Conservation (phyloP, 1,140 invertebrate species). For the Pseudomyrmex cubaensis region DNA sequence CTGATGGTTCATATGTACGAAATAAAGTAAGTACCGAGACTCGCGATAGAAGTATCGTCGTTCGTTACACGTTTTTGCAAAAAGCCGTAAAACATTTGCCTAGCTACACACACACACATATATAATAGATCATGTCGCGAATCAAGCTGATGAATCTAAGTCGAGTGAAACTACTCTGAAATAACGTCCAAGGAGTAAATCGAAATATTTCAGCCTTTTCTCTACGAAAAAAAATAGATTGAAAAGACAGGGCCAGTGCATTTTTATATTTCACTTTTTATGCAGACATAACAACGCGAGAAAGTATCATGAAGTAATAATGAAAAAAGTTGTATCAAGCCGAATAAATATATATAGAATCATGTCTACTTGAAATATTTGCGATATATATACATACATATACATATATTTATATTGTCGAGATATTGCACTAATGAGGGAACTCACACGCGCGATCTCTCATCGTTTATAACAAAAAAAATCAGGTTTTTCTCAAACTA, state of each 20-base stretch:
- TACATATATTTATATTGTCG: too few relatives aligned
- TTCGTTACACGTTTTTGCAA: slow-evolving; percentile 26
- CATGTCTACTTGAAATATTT: too few relatives aligned
- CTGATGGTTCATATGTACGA: too few relatives aligned
- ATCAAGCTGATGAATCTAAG: neutral
- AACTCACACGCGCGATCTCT: slow-evolving; percentile 22
- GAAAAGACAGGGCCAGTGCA: slow-evolving; percentile 43
- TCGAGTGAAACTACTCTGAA: neutral
- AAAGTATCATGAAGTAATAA: neutral
- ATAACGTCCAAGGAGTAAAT: neutral
- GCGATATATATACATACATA: neutral
- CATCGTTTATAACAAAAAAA: slow-evolving; percentile 40
- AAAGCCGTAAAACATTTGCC: slow-evolving; percentile 35
- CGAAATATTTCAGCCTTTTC: neutral
- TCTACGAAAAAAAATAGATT: slow-evolving; percentile 11
- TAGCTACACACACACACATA: slow-evolving; percentile 18
- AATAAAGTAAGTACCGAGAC: slow-evolving; percentile 17
- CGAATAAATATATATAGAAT: too few relatives aligned
- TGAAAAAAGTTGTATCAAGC: too few relatives aligned
- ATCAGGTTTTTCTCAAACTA: slow-evolving; percentile 6
- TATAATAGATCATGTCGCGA: neutral
- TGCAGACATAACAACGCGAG: neutral
- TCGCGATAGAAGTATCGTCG: slow-evolving; percentile 10
- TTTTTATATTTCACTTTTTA: slow-evolving; percentile 75
- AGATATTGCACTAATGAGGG: slow-evolving; percentile 15